Base-by-base conservation (phyloP, 2,113 vertebrate genomes). In the Ascaphus truei region DNA sequence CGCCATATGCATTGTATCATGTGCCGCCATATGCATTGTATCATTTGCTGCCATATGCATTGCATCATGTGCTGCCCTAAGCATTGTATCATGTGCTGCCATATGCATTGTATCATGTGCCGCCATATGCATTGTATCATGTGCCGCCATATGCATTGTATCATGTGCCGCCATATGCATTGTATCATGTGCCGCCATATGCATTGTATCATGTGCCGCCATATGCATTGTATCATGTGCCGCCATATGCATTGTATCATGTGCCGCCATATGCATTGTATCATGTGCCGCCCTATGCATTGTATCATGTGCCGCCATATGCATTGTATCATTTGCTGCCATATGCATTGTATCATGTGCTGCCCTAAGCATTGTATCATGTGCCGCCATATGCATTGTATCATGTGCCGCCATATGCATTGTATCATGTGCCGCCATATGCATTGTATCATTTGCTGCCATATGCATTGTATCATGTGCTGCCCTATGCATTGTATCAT, bases 91-190 rank as follows among this genome's bases (percentile, higher is more conserved):
- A n/a, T n/a, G n/a, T n/a, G n/a, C n/a, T n/a, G 33, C 61, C 13
- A 68, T 64, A 33, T 69, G 62, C 33, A 79, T 74, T 71, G 25
- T 63, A 58, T 74, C 57, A n/a, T n/a, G n/a, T n/a, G n/a, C n/a
- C n/a, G 33, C 61, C 13, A 68, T 64, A 33, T 69, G 62, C 33
- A 79, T 74, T 71, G 25, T 63, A 58, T 74, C 57, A n/a, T n/a
- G n/a, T n/a, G n/a, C n/a, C n/a, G 33, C 61, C 13, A 68, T 64
- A 33, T 69, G 62, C 33, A 79, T 74, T 71, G 25, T 63, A 58
- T 74, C 57, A n/a, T n/a, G n/a, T n/a, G n/a, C n/a, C n/a, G 33
- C 61, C 13, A 68, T 64, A 33, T 69, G 62, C 33, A 79, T 74
- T 71, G 25, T 63, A 58, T 74, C 57, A n/a, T n/a, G n/a, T n/a